These are phyloP conservation scores for Saxidomus purpurata DNA, from an alignment of 1,140 invertebrate species.

Conservation along the genomic window DNA sequence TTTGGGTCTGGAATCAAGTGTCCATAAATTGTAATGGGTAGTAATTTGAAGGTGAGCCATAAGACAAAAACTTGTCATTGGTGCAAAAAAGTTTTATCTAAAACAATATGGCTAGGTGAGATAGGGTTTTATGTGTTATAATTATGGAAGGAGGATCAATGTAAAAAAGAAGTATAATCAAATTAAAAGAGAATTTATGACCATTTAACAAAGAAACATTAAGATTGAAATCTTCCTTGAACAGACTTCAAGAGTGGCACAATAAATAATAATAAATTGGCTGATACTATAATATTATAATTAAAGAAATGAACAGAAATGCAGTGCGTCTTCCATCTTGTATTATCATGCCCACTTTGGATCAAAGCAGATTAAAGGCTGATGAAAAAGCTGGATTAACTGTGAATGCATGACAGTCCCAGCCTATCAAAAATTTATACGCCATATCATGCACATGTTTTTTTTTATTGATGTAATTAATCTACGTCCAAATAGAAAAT, in stretches of 20 bases:
- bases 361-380: constrained; percentile 2
- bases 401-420: neutral
- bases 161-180: neutral
- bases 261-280: no score
- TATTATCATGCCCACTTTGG: neutral
- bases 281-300: no score
- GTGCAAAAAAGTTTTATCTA: neutral
- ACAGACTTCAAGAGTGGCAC: no score
- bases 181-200: constrained; percentile 28
- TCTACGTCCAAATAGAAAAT: constrained; percentile 9
- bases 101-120: neutral
- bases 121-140: no score
- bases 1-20: constrained; percentile 27
- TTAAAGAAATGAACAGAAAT: neutral
- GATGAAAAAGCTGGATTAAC: neutral
- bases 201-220: constrained; percentile 7
- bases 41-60: constrained; percentile 38
- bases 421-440: constrained; percentile 20
- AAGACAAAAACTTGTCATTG: neutral
- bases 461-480: constrained; percentile 35
- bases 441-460: constrained; percentile 27
- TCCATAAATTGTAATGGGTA: constrained; percentile 46
- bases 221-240: neutral
- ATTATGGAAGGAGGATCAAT: no score
- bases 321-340: neutral